Conservation (phyloP, 2,113 vertebrate genomes). For the Sinocyclocheilus grahami region DNA sequence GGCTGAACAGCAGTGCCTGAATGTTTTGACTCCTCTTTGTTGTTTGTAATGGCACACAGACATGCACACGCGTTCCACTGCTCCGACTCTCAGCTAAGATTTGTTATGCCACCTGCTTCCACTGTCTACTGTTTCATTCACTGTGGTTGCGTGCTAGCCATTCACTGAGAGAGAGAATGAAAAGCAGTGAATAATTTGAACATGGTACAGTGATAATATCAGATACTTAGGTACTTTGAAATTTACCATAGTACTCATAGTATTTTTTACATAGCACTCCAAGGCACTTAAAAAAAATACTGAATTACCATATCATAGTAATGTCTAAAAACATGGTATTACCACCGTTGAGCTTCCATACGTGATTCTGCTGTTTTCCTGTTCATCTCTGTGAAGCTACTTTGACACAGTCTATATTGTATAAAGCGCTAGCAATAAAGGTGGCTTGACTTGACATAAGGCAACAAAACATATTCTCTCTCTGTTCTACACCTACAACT, state of each 20-base stretch:
- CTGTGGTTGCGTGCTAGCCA: neutral
- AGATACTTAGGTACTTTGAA: neutral
- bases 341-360: too few species aligned
- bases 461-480: too few species aligned
- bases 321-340: neutral
- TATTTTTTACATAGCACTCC: neutral
- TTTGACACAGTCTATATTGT: too few species aligned
- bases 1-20: slow-evolving; percentile 18
- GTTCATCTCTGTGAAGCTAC: too few species aligned
- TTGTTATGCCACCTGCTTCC: slow-evolving; percentile 39
- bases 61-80: neutral
- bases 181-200: neutral
- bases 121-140: slow-evolving; percentile 21
- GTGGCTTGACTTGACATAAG: too few species aligned
- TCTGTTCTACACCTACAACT: too few species aligned
- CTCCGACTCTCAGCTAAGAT: slow-evolving; percentile 17
- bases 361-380: too few species aligned
- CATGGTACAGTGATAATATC: neutral
- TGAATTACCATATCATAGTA: neutral
- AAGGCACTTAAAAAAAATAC: neutral
- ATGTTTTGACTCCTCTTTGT: slow-evolving; percentile 36
- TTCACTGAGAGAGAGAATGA: slow-evolving; percentile 3
- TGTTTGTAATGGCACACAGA: slow-evolving; percentile 33
- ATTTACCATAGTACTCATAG: neutral
- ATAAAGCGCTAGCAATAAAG: too few species aligned